Evolutionary conservation across 2,113 vertebrate species (phyloP).

Genomic region (Leucosticte australis): DNA sequence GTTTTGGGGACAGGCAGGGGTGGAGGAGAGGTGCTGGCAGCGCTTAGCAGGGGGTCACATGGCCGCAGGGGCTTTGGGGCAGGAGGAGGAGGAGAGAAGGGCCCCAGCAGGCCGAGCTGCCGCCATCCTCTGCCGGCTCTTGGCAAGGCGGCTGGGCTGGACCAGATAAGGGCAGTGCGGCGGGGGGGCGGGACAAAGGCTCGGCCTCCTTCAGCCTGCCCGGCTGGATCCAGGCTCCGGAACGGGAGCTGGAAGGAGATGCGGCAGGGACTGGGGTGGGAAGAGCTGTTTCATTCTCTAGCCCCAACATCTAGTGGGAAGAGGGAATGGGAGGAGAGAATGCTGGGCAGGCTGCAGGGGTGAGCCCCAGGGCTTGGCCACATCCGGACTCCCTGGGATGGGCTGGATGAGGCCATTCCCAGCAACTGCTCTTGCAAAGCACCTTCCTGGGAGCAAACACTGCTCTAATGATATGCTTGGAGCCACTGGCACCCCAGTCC

Average conservation of each 20-base stretch:
- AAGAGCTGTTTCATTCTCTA: background rate
- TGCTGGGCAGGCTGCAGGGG: background rate
- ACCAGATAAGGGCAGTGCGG: conserved; percentile 18
- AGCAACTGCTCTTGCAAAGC: background rate
- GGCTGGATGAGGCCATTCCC: background rate
- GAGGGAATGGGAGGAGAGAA: background rate
- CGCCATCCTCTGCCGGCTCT: background rate
- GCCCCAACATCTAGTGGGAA: conserved; percentile 40
- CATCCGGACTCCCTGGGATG: background rate
- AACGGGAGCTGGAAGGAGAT: background rate
- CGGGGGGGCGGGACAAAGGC: conserved; percentile 29
- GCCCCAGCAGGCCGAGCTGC: background rate
- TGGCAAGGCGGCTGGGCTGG: background rate
- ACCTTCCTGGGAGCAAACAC: background rate
- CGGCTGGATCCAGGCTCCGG: conserved; percentile 21
- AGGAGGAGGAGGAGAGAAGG: background rate
- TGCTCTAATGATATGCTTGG: fast-evolving
- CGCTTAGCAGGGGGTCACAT: fast-evolving
- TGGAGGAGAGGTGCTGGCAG: background rate
- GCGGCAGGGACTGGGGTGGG: background rate
- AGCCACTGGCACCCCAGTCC: fast-evolving
- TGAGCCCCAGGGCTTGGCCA: background rate
- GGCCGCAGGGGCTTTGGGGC: background rate
- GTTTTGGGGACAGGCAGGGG: background rate
- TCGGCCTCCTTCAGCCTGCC: background rate